Conservation (phyloP, 2,888 invertebrate species). For the Yponomeuta evonymella region DNA sequence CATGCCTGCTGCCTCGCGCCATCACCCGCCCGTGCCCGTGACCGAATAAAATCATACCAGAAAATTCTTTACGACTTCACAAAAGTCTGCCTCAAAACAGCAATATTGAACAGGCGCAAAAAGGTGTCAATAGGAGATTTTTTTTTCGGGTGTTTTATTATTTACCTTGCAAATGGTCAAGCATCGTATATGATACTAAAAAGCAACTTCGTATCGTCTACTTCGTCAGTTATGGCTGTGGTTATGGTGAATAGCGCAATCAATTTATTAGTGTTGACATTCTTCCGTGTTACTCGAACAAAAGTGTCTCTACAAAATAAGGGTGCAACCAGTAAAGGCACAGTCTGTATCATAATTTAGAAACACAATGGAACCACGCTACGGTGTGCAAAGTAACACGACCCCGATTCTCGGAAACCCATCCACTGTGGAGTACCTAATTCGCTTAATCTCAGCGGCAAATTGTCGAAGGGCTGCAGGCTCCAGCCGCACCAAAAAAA, state of each 20-base stretch:
- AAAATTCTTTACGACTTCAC: constrained; percentile 17
- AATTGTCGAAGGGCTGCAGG: constrained; percentile 25
- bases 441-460: constrained; percentile 36
- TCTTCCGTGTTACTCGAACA: constrained; percentile 8
- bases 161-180: no score
- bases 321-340: constrained; percentile 10
- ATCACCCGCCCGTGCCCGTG: constrained; percentile 23
- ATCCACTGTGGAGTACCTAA: constrained; percentile 32
- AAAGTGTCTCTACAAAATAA: background rate
- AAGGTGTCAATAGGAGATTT: no score
- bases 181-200: no score
- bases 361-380: constrained; percentile 23
- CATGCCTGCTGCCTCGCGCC: background rate
- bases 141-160: no score
- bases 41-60: constrained; percentile 17
- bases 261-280: constrained; percentile 8
- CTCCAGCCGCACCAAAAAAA: constrained; percentile 6
- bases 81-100: background rate
- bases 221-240: no score
- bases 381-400: constrained; percentile 18
- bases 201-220: no score
- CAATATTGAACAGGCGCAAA: no score
- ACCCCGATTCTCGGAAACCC: constrained; percentile 35
- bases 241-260: background rate
- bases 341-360: constrained; percentile 20